A percentile compares a stretch with the other conserved stretches of the same genome.
These are phyloP conservation scores for Cisticola juncidis DNA, from an alignment of 2,113 vertebrate species.

Conservation along the genomic window DNA sequence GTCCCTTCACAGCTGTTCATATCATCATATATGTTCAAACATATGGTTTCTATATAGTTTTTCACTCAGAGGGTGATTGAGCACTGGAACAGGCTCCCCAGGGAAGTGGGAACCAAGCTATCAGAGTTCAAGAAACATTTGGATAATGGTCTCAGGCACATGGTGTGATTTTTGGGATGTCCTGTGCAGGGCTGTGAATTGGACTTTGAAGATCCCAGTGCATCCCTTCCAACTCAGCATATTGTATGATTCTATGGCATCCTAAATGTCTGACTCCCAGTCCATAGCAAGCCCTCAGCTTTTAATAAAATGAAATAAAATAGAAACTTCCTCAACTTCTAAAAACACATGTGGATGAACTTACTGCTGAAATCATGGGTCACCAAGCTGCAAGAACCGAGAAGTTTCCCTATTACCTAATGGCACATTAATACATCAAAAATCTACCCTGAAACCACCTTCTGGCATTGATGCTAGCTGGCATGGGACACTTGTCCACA, in stretches of 20 bases:
- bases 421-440: neutral
- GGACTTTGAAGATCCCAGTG: neutral
- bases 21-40: neutral
- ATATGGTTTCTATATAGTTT: neutral
- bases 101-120: neutral
- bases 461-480: neutral
- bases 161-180: neutral
- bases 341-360: neutral
- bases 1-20: neutral
- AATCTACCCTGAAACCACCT: neutral
- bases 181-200: neutral
- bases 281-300: neutral
- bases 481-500: neutral
- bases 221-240: neutral
- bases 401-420: neutral
- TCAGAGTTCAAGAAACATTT: neutral
- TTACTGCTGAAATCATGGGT: neutral
- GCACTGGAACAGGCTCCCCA: neutral
- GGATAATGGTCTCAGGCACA: neutral
- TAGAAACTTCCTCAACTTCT: neutral
- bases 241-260: no score
- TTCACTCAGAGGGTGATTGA: neutral
- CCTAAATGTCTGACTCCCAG: neutral
- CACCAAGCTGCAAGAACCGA: neutral
- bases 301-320: neutral